Evolutionary conservation across 2,797 vertebrate genomes (phyloP).

Genomic region (Ctenosaura bakeri): DNA sequence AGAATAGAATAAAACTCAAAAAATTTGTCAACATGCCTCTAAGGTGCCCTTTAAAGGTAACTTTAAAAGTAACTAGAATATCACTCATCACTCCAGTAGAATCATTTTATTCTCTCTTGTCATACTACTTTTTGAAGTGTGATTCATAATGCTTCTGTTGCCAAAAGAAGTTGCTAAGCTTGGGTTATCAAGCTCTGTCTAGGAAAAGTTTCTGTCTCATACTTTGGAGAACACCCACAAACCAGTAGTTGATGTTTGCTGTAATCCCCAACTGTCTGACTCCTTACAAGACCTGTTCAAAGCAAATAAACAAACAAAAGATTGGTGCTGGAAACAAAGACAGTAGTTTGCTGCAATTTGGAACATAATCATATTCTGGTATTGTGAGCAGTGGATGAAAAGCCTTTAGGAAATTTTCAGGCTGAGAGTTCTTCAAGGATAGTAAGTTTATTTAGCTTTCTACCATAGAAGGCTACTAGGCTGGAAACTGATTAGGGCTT

Average conservation of each 20-base stretch:
- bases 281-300: neutral
- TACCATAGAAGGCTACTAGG: neutral
- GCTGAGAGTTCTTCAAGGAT: neutral
- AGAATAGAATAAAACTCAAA: no score
- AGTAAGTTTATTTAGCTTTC: neutral
- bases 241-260: no score
- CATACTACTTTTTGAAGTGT: no score
- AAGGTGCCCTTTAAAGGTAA: no score
- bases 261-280: no score
- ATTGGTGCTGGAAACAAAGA: neutral
- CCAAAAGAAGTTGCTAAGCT: no score
- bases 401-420: neutral
- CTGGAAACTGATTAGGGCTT: neutral
- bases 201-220: neutral
- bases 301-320: neutral
- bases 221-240: neutral
- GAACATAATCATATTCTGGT: neutral
- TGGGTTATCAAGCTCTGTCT: neutral
- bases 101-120: no score
- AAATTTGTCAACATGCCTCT: no score
- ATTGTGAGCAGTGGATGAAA: neutral
- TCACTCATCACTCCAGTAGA: no score
- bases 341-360: neutral
- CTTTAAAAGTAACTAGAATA: no score
- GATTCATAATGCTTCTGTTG: no score